Base-by-base conservation (phyloP, 1,140 invertebrate species). In the Pseudomyrmex pallidus region DNA sequence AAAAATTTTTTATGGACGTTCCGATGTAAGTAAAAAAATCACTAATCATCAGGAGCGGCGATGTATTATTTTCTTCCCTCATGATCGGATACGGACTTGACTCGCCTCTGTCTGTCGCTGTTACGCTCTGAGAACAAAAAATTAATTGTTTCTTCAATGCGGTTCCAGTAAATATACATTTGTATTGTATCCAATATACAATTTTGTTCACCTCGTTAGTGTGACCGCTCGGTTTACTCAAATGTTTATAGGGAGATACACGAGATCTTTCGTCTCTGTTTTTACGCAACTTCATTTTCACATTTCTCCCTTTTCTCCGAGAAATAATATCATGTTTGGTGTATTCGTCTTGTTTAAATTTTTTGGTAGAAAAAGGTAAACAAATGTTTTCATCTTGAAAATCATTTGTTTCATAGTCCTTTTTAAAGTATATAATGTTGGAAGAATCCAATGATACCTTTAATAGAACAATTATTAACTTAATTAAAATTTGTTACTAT, bases 341-440 rank as follows among this genome's bases (percentile, higher is more conserved):
- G 59, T 70, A 67, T 9, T 74, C 15, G 35, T 76, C 15, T 74
- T 17, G 84, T 85, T 70, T 87, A 7, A 76, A 61, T 85, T 56
- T 89, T 70, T 90, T 90, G 59, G 70, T 87, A 7, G 89, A 76
- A 4, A 89, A 9, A 22, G 76, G 35, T 70, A 90, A 91, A 72
- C 90, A 91, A 54, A 48, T 85, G 52, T 54, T 84, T 35, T 73
- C 64, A 9, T 66, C 54, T 74, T 84, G 84, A 2, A 10, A 35
- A 52, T 73, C 59, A 50, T 92, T 87, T 5, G 87, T 70, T 77
- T 92, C 89, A 2, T 74, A 76, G 56, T 93, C 91, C 25, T 90
- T 86, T 61, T 92, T 90, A n/a, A 93, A 86, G 61, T 92, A 93
- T 80, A 92, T 90, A 73, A 93, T 90, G 64, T 85, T 92, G 12